Conservation (phyloP, 2,888 invertebrate genomes). For the Cylindroiulus punctatus region DNA sequence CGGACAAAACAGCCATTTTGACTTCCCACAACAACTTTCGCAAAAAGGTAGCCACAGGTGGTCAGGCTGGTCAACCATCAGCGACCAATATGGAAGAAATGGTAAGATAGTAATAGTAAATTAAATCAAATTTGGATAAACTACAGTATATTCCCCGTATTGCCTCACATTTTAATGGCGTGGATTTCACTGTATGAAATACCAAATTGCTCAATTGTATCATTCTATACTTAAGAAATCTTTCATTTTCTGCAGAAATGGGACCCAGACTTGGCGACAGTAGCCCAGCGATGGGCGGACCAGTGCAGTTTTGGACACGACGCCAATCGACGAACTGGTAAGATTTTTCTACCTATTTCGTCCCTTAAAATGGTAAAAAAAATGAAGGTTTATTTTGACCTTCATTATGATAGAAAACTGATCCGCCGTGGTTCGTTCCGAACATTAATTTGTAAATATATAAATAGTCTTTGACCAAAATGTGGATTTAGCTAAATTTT, state of each 20-base stretch:
- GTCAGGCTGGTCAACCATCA: slow-evolving; percentile 78
- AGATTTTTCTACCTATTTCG: neutral
- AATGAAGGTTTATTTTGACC: neutral
- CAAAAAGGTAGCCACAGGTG: slow-evolving; percentile 81
- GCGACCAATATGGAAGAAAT: slow-evolving; percentile 85
- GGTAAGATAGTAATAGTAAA: no score
- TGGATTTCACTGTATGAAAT: no score
- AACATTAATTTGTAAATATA: no score
- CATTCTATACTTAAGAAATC: neutral
- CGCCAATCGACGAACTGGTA: slow-evolving; percentile 51
- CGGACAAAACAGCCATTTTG: slow-evolving; percentile 63
- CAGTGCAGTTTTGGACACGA: slow-evolving; percentile 64
- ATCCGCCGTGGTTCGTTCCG: no score
- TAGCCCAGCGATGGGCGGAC: slow-evolving; percentile 64
- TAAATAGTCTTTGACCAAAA: no score
- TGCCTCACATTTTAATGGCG: no score
- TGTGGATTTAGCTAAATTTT: no score
- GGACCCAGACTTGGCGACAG: slow-evolving; percentile 63
- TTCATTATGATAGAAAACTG: no score
- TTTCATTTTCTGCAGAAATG: slow-evolving; percentile 59
- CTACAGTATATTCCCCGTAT: no score
- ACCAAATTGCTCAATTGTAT: no score
- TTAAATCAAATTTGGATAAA: no score
- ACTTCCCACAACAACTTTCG: slow-evolving; percentile 83
- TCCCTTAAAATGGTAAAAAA: neutral